phyloP scores from a whole-genome alignment of 2,888 invertebrate genomes.

The Luperina testacea region DNA sequence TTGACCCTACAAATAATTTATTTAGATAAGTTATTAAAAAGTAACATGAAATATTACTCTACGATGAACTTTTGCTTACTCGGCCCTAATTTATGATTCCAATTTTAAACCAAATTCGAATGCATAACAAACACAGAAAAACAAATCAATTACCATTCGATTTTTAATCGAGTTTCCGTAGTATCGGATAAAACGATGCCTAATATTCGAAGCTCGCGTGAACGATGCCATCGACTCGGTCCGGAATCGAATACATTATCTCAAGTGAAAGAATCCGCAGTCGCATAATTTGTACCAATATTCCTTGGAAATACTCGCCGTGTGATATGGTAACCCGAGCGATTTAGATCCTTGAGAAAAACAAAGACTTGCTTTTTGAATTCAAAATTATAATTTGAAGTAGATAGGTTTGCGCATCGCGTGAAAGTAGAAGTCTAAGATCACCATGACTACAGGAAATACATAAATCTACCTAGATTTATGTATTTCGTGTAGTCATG shows the following conservation, averaged over 20 bases:
- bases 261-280: conserved; percentile 78
- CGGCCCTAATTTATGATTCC: conserved; percentile 43
- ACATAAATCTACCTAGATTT: not conserved
- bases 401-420: conserved; percentile 4
- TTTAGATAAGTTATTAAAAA: conserved; percentile 44
- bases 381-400: conserved; percentile 34
- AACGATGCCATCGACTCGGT: conserved; percentile 85
- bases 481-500: not conserved
- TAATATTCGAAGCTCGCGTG: conserved; percentile 85
- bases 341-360: conserved; percentile 63
- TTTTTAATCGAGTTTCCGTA: conserved; percentile 66
- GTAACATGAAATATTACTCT: conserved; percentile 27
- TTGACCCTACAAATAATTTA: conserved; percentile 30
- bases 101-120: conserved; percentile 48
- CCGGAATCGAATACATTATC: conserved; percentile 87
- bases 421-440: not conserved
- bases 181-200: conserved; percentile 72
- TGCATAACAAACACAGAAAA: conserved; percentile 40
- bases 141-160: conserved; percentile 52
- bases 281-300: conserved; percentile 86
- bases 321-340: conserved; percentile 65
- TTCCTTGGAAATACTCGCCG: conserved; percentile 65
- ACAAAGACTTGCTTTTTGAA: conserved; percentile 56
- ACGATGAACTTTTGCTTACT: conserved; percentile 23
- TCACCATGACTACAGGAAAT: no score